These are phyloP conservation scores for Sycophaga agraensis DNA, from an alignment of 1,140 invertebrate genomes.

Conservation along the genomic window DNA sequence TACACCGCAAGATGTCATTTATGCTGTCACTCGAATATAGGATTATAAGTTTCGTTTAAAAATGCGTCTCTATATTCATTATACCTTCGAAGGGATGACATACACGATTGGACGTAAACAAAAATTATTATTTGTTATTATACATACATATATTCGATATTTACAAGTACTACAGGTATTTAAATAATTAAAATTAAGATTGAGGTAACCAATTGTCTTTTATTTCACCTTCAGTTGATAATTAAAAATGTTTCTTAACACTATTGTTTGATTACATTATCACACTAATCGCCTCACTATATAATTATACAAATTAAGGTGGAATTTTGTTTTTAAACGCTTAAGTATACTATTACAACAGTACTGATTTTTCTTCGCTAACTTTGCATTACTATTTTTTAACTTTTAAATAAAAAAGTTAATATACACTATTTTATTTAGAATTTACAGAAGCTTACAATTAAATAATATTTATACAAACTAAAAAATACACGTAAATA, in stretches of 20 bases:
- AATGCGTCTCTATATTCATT: background rate
- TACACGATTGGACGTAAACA: too few species aligned
- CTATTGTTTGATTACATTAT: constrained; percentile 21
- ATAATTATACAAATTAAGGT: constrained; percentile 17
- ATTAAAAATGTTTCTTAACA: constrained; percentile 28
- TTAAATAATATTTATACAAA: too few species aligned
- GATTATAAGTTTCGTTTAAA: background rate
- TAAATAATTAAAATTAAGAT: background rate
- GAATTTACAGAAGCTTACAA: too few species aligned
- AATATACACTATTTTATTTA: too few species aligned
- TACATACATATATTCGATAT: too few species aligned
- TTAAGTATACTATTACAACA: constrained; percentile 2
- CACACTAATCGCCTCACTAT: constrained; percentile 19
- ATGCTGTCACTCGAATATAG: background rate
- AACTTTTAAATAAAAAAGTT: too few species aligned
- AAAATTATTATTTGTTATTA: too few species aligned
- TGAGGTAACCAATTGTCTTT: constrained; percentile 25
- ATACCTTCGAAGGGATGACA: too few species aligned
- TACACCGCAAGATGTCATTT: background rate
- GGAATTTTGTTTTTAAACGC: constrained; percentile 1
- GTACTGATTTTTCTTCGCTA: background rate
- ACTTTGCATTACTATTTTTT: constrained; percentile 17
- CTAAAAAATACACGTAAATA: too few species aligned
- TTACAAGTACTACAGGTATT: background rate
- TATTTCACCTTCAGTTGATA: constrained; percentile 21